A percentile compares a stretch with the other conserved stretches of the same genome.
These are phyloP conservation scores for Sphaeramia orbicularis DNA, from an alignment of 2,797 vertebrate genomes.

Conservation along the genomic window DNA sequence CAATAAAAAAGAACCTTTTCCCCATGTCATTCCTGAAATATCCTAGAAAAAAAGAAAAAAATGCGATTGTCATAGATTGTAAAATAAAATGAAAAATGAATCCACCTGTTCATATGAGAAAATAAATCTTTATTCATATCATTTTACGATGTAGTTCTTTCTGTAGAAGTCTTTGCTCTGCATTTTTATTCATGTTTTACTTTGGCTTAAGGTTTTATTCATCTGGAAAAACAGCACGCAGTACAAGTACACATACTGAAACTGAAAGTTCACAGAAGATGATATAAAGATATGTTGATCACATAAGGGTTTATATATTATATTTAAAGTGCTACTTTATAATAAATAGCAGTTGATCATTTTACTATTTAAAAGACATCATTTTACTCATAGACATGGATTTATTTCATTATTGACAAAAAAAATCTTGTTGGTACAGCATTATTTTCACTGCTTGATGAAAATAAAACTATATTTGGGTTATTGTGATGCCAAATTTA, in stretches of 20 bases:
- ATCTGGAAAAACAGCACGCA: conserved; percentile 1
- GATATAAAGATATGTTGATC: no score
- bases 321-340: neutral
- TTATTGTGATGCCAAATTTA: neutral
- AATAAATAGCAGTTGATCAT: neutral
- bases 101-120: conserved; percentile 89
- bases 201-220: conserved; percentile 25
- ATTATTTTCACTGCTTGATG: neutral
- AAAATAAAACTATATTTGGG: neutral
- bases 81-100: conserved; percentile 87
- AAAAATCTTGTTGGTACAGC: neutral
- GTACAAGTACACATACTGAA: conserved; percentile 23
- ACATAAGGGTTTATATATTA: conserved; percentile 27
- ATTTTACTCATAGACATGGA: neutral
- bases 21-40: conserved; percentile 90
- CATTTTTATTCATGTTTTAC: conserved; percentile 46
- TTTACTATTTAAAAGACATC: no score
- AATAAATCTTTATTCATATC: conserved; percentile 91
- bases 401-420: neutral
- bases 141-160: conserved; percentile 84
- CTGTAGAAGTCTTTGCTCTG: conserved; percentile 61
- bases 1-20: conserved; percentile 90
- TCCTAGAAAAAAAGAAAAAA: conserved; percentile 87
- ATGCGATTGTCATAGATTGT: conserved; percentile 95
- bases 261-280: neutral